phyloP scores from a whole-genome alignment of 2,888 invertebrate species.

The Unio delphinus region DNA sequence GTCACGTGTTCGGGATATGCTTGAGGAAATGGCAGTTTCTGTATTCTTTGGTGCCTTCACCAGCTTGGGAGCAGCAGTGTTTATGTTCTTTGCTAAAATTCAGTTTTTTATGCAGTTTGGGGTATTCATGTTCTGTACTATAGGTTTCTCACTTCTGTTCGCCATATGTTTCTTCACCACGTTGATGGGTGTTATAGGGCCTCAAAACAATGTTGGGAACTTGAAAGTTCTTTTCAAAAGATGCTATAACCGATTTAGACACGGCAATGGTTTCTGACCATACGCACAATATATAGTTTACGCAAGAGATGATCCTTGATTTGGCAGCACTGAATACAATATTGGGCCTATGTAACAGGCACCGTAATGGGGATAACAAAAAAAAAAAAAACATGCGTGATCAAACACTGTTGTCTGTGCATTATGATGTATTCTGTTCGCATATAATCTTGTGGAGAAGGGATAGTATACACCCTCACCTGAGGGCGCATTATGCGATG shows the following conservation, averaged over 20 bases:
- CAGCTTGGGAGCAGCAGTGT: conserved; percentile 58
- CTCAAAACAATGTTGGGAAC: conserved; percentile 41
- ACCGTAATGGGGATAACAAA: too few species aligned
- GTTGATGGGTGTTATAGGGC: conserved; percentile 53
- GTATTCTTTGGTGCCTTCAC: conserved; percentile 63
- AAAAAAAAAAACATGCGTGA: too few species aligned
- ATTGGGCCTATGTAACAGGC: too few species aligned
- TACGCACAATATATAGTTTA: too few species aligned
- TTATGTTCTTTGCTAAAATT: conserved; percentile 59
- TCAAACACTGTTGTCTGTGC: too few species aligned
- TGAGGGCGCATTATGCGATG: too few species aligned
- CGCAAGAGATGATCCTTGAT: too few species aligned
- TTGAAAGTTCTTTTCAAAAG: conserved; percentile 14
- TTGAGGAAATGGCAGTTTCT: conserved; percentile 56
- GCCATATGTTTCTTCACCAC: conserved; percentile 55
- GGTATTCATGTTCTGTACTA: conserved; percentile 61
- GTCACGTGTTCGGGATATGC: conserved; percentile 45
- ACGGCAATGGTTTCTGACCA: too few species aligned
- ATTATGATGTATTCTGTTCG: too few species aligned
- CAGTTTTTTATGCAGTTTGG: conserved; percentile 64
- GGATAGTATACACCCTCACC: too few species aligned
- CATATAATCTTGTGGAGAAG: too few species aligned
- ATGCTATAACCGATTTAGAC: conserved; percentile 11
- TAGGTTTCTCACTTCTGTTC: conserved; percentile 58
- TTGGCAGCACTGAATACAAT: too few species aligned